A percentile compares a stretch with the other conserved stretches of the same genome.
These are phyloP conservation scores for Xenopus laevis DNA, from an alignment of 2,113 vertebrate genomes.

Conservation along the genomic window DNA sequence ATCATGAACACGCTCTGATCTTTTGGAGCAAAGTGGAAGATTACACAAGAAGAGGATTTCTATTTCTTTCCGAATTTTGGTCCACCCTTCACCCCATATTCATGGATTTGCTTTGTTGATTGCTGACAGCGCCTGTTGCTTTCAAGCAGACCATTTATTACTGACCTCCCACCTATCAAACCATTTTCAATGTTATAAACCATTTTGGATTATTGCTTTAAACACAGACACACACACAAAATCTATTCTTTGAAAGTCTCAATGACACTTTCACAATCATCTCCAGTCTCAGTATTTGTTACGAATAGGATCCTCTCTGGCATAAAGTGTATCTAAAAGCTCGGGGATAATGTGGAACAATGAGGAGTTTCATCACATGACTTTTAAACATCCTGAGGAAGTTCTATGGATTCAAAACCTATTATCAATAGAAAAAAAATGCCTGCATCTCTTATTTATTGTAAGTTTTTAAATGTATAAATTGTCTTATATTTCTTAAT, in stretches of 20 bases:
- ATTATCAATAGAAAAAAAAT: constrained; percentile 81
- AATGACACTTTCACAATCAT: constrained; percentile 12
- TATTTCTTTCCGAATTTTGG: constrained; percentile 69
- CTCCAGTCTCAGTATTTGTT: constrained; percentile 74
- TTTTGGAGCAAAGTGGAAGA: constrained; percentile 63
- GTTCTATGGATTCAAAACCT: constrained; percentile 87
- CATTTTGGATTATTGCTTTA: constrained; percentile 23
- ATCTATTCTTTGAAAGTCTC: constrained; percentile 17
- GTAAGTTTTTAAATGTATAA: constrained; percentile 99
- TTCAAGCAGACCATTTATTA: background rate
- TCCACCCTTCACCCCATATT: constrained; percentile 52
- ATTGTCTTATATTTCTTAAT: constrained; percentile 99
- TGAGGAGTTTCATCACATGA: constrained; percentile 76
- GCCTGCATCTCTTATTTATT: constrained; percentile 99
- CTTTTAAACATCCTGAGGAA: constrained; percentile 81
- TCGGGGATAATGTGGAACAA: constrained; percentile 70
- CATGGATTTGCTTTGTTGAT: background rate
- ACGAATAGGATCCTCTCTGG: constrained; percentile 71
- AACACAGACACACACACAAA: background rate
- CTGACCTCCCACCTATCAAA: background rate
- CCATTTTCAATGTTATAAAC: background rate
- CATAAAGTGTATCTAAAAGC: constrained; percentile 71
- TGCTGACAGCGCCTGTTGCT: background rate
- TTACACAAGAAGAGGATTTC: constrained; percentile 60
- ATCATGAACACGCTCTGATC: constrained; percentile 97